Evolutionary conservation across 2,888 invertebrate genomes (phyloP), one percentile per base, ranked within the genome.

Genomic region (Spatulosminthurus flaviceps): DNA sequence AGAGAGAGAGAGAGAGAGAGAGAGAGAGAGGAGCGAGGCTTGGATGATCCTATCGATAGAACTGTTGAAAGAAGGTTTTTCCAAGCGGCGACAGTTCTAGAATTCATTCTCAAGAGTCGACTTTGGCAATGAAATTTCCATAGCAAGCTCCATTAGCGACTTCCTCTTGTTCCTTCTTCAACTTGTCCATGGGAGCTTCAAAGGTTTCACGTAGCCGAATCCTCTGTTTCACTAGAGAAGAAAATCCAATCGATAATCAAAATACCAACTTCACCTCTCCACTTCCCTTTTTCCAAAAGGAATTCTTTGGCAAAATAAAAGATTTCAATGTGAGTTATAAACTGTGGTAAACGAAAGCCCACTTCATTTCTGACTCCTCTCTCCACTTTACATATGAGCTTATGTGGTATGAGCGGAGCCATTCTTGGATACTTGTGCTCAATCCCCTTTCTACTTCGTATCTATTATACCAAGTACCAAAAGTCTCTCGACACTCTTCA

Each of bases 91-190:
- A 51, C 51, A 51, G 51, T 19, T 51, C 51, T 19, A 13, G 51
- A 19, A 51, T 51, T 51, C 51, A 51, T 51, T 51, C 51, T 51
- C 51, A 51, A 51, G 51, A 51, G 51, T 51, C 51, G 16, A 51
- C 51, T 51, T 51, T 51, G n/a, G 51, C 51, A n/a, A 51, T 51
- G 51, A 51, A 51, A 51, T 51, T 51, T 51, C 51, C 51, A 51
- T 51, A 51, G 7, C 51, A n/a, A 51, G 51, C 51, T 51, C 51
- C 51, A 51, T 51, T 51, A 51, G 51, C n/a, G 51, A 51, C 51
- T 51, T 51, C 51, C 51, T 51, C 51, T 51, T 51, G 51, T 51
- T 51, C 51, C 51, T 51, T n/a, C 51, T 51, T 51, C 16, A 51
- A 51, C 51, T 51, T 51, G 51, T 51, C 51, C 51, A 51, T 51